Conservation (phyloP, 2,888 invertebrate species). For the Lasioglossum leucozonium region DNA sequence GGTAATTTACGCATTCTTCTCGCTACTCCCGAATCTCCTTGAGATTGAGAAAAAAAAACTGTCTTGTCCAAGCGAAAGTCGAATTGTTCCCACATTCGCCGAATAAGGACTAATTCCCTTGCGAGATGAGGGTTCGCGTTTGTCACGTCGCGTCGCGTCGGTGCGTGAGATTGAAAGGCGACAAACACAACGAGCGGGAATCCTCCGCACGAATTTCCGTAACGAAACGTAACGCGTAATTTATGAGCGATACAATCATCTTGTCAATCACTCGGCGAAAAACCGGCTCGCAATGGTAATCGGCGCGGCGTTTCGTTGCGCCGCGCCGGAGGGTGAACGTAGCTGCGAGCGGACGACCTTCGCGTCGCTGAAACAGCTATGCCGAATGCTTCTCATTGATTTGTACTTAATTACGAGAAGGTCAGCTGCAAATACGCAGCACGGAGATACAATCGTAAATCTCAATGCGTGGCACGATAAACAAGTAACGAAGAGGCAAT, state of each 20-base stretch:
- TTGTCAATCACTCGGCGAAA: constrained; percentile 31
- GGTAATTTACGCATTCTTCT: neutral
- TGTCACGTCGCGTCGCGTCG: neutral
- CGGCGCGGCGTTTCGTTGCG: neutral
- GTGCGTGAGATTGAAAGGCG: neutral
- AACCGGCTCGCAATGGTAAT: neutral
- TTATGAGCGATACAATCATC: constrained; percentile 24
- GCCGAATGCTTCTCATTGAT: constrained; percentile 32
- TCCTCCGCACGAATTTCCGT: neutral
- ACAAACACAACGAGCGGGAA: neutral
- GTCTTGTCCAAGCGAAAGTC: neutral
- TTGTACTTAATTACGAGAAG: constrained; percentile 34
- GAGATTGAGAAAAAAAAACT: neutral
- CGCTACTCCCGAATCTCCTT: neutral
- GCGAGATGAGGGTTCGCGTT: neutral
- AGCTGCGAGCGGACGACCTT: constrained; percentile 23
- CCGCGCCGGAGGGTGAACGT: neutral
- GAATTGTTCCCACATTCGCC: neutral
- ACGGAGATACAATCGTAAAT: constrained; percentile 38
- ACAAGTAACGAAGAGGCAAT: constrained; percentile 27
- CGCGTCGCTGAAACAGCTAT: constrained; percentile 2
- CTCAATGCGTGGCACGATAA: constrained; percentile 15
- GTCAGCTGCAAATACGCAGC: neutral
- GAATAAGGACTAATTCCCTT: neutral
- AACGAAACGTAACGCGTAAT: constrained; percentile 25